A percentile compares a stretch with the other conserved stretches of the same genome.
phyloP scores from a whole-genome alignment of 2,888 invertebrate species.

The Smittia sp. region DNA sequence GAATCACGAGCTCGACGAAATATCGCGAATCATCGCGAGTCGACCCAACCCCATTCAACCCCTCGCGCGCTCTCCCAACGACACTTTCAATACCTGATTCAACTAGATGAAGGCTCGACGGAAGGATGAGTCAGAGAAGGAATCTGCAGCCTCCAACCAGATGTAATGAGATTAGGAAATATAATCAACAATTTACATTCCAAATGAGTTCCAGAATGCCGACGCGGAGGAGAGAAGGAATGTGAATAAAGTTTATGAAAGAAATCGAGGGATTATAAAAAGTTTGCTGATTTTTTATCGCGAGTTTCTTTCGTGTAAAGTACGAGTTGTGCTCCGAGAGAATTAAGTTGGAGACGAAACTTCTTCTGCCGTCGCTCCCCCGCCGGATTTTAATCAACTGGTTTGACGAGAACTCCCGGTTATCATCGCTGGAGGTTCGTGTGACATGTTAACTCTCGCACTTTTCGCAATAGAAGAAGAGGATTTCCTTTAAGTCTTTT shows the following conservation, averaged over 20 bases:
- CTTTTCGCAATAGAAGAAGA: too few relatives aligned
- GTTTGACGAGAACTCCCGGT: neutral
- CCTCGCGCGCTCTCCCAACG: neutral
- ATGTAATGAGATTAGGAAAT: constrained; percentile 37
- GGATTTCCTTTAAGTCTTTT: too few relatives aligned
- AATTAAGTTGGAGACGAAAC: neutral
- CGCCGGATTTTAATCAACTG: neutral
- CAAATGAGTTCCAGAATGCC: constrained; percentile 16
- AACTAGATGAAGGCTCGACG: neutral
- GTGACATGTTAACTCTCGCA: too few relatives aligned
- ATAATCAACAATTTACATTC: constrained; percentile 41
- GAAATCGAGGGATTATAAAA: constrained; percentile 18
- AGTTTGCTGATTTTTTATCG: constrained; percentile 15
- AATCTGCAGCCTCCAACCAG: constrained; percentile 29
- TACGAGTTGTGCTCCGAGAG: neutral
- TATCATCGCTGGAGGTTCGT: too few relatives aligned
- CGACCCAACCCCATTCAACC: too few relatives aligned
- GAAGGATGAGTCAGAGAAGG: neutral
- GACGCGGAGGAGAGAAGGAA: neutral
- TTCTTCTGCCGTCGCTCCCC: neutral
- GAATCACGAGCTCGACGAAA: too few relatives aligned
- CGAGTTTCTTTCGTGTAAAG: constrained; percentile 7
- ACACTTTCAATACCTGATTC: neutral
- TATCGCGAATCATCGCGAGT: too few relatives aligned
- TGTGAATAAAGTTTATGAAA: constrained; percentile 12